Base-by-base conservation (phyloP, 2,797 vertebrate species). In the Sarcophilus harrisii region DNA sequence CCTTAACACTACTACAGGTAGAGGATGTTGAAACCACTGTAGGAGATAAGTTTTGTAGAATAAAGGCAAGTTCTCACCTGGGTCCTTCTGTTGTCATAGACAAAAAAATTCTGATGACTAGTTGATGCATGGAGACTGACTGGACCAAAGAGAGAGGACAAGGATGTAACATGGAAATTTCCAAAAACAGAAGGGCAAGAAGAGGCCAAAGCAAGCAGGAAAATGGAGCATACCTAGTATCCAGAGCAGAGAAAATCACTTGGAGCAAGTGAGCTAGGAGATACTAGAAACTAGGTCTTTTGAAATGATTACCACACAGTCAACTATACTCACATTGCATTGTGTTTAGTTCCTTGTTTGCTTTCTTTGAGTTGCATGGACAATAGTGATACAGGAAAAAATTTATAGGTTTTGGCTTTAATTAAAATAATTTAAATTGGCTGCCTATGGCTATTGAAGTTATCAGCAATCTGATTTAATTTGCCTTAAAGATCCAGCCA, bases 381-480 rank as follows among this genome's bases (percentile, higher is more conserved):
- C 10, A 92, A n/a, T 55, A 66, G 58, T 18, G 92, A 38, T 93
- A 94, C 3, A 62, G 27, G 52, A 49, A 95, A 96, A 93, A 55
- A 11, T 55, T 55, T 55, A 55, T 11, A 57, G 0, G 92, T 8
- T n/a, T 24, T 60, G 91, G 24, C 87, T 0, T 57, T 94, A 49
- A 96, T 55, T 89, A 94, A 0, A 32, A 29, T 45, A 93, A 93
- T 32, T 45, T 0, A 94, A 27, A 27, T 52, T 29, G 30, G 28
- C 29, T 94, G 87, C 45, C 57, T 95, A 66, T 58, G 92, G 89
- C 21, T 30, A 93, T 94, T 28, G 57, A 24, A 93, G 55, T 94
- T 94, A 5, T 49, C 94, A 91, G 27, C 92, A 21, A 52, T 4
- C 57, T 11, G 91, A 24, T 89, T 16, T 32, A 91, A 90, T 89